Percentiles rank a stretch among this genome's conserved stretches.
phyloP scores from a whole-genome alignment of 2,888 invertebrate genomes.

The Charanyca ferruginea region DNA sequence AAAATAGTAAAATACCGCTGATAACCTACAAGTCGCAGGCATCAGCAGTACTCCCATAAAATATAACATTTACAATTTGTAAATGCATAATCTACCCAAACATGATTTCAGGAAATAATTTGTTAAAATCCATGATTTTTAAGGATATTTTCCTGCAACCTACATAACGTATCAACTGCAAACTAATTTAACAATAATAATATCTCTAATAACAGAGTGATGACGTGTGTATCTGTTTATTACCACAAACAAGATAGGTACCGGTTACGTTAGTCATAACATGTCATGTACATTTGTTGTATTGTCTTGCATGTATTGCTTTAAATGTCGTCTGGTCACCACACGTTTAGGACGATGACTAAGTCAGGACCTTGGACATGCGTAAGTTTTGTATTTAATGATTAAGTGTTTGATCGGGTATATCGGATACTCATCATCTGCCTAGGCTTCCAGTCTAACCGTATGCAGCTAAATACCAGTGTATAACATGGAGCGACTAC shows the following conservation, averaged over 20 bases:
- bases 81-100: background rate
- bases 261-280: conserved; percentile 56
- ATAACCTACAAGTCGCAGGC: too few relatives aligned
- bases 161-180: background rate
- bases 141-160: background rate
- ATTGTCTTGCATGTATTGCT: conserved; percentile 3
- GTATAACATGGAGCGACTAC: too few relatives aligned
- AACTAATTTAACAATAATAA: conserved; percentile 18
- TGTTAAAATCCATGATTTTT: background rate
- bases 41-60: too few relatives aligned
- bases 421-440: too few relatives aligned
- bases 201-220: conserved; percentile 21
- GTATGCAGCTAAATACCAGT: too few relatives aligned
- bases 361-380: conserved; percentile 38
- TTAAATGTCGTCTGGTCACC: conserved; percentile 45
- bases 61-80: too few relatives aligned
- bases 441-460: too few relatives aligned
- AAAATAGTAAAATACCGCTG: too few relatives aligned
- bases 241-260: conserved; percentile 38
- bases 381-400: conserved; percentile 31
- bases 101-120: background rate
- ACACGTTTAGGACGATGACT: conserved; percentile 42
- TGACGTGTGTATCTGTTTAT: conserved; percentile 43
- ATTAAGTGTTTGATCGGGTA: background rate
- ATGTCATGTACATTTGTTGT: conserved; percentile 22